Percentiles rank a stretch among this genome's conserved stretches.
Conservation (phyloP, 2,888 invertebrate genomes). For the Myopa tessellatipennis region DNA sequence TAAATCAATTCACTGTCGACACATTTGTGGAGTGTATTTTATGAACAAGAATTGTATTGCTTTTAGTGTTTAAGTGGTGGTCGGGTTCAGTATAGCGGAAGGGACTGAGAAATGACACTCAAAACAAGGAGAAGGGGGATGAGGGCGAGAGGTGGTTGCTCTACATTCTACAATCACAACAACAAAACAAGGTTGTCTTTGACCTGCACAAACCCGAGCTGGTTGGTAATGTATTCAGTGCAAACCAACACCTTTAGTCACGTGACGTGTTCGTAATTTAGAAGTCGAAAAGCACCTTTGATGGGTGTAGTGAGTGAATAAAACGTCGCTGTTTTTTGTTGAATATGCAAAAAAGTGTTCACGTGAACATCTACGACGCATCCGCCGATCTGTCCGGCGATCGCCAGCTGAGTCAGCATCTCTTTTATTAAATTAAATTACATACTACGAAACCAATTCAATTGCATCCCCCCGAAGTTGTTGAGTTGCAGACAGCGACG, state of each 20-base stretch:
- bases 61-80: background rate
- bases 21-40: slow-evolving; percentile 12
- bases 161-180: background rate
- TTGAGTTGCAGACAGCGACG: background rate
- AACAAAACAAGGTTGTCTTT: background rate
- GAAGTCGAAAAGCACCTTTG: background rate
- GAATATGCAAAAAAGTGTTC: background rate
- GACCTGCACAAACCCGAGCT: no score
- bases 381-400: background rate
- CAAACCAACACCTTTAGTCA: no score
- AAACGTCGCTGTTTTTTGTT: background rate
- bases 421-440: slow-evolving; percentile 16
- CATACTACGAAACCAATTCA: background rate
- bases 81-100: background rate
- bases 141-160: background rate
- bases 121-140: background rate
- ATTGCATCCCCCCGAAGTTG: slow-evolving; percentile 12
- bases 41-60: background rate
- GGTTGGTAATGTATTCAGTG: no score
- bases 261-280: background rate
- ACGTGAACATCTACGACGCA: background rate
- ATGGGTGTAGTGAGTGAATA: background rate
- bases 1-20: slow-evolving; percentile 9
- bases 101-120: background rate
- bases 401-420: background rate